These are phyloP conservation scores for Megalonaias nervosa DNA, from an alignment of 1,140 invertebrate species.

Conservation along the genomic window DNA sequence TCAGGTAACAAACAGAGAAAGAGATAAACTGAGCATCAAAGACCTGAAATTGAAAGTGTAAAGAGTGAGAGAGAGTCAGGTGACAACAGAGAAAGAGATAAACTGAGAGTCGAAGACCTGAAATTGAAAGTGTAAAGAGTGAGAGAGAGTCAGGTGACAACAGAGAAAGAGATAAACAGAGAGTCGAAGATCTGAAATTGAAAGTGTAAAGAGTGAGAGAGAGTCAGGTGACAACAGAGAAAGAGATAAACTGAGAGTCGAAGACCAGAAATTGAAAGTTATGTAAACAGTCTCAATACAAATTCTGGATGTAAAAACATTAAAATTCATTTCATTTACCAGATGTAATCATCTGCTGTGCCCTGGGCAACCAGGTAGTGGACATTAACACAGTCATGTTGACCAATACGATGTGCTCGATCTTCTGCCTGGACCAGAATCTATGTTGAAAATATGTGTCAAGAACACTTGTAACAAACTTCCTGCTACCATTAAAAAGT, in stretches of 20 bases:
- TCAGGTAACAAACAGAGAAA: no score
- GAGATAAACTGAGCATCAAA: no score
- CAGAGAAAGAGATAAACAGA: neutral
- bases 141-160: neutral
- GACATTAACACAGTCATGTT: slow-evolving; percentile 81
- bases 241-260: neutral
- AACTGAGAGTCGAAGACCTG: neutral
- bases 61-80: neutral
- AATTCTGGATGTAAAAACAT: neutral
- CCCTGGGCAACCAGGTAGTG: slow-evolving; percentile 88
- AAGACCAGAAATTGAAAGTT: neutral
- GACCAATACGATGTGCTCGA: slow-evolving; percentile 95
- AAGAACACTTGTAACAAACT: neutral
- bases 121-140: neutral
- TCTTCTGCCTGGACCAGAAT: slow-evolving; percentile 84
- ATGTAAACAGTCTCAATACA: neutral
- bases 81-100: neutral
- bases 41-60: neutral
- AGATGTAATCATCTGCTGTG: slow-evolving; percentile 94
- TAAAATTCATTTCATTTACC: slow-evolving; percentile 75
- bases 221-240: neutral
- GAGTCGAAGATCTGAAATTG: neutral
- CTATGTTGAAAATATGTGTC: slow-evolving; percentile 35
- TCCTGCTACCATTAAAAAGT: neutral
- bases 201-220: neutral